phyloP scores from a whole-genome alignment of 2,888 invertebrate species.

The Tetranychus truncatus region DNA sequence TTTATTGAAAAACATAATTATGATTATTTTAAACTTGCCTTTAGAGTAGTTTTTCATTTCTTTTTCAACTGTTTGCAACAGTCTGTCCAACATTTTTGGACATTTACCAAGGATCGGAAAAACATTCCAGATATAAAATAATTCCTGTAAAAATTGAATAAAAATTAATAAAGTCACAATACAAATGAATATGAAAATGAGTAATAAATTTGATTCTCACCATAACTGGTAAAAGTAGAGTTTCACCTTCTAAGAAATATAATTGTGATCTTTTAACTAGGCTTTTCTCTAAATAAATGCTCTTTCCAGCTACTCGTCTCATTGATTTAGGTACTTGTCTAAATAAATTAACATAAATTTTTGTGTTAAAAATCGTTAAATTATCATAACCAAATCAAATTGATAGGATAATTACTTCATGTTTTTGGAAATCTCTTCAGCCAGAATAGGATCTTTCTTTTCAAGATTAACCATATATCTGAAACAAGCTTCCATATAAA shows the following conservation, averaged over 20 bases:
- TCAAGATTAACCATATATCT: conserved; percentile 43
- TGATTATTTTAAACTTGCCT: not conserved
- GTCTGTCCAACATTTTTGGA: conserved; percentile 37
- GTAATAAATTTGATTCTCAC: conserved; percentile 24
- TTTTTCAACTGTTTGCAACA: conserved; percentile 24
- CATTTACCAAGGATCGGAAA: conserved; percentile 60
- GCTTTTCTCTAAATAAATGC: conserved; percentile 90
- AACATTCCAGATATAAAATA: conserved; percentile 80
- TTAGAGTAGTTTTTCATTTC: not conserved
- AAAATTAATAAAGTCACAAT: not conserved
- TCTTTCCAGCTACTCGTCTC: conserved; percentile 83
- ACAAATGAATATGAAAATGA: no score
- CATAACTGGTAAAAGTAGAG: conserved; percentile 57
- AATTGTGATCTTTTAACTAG: conserved; percentile 64
- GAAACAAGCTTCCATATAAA: conserved; percentile 67
- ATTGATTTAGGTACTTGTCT: conserved; percentile 52
- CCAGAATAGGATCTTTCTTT: not conserved
- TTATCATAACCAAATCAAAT: not conserved
- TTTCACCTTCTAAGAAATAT: conserved; percentile 52
- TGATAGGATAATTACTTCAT: not conserved
- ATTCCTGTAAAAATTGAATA: conserved; percentile 24
- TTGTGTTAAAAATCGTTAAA: no score
- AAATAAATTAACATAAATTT: not conserved
- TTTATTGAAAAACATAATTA: not conserved
- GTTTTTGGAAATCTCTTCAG: not conserved